These are phyloP conservation scores for Tholera decimalis DNA, from an alignment of 2,888 invertebrate genomes.

Conservation along the genomic window DNA sequence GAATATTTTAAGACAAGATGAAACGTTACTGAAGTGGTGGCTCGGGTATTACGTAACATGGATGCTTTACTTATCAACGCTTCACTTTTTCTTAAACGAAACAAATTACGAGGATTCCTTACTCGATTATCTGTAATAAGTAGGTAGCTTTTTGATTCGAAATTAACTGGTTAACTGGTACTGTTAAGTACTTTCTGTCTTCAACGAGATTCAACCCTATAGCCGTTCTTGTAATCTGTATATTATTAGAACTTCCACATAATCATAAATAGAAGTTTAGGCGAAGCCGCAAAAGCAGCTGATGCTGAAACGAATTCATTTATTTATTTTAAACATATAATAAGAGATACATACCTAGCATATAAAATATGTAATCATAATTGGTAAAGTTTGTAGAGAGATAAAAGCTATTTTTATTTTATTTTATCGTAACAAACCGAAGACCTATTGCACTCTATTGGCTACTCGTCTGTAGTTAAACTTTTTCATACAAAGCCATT, in stretches of 20 bases:
- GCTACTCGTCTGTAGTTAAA: too few relatives aligned
- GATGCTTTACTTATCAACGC: constrained; percentile 7
- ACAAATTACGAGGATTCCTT: background rate
- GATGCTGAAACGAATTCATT: too few relatives aligned
- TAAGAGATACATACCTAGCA: too few relatives aligned
- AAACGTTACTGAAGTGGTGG: constrained; percentile 15
- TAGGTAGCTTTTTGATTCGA: background rate
- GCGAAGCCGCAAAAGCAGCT: too few relatives aligned
- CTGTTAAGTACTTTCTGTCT: too few relatives aligned
- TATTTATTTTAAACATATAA: too few relatives aligned
- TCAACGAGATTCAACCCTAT: too few relatives aligned
- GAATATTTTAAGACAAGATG: constrained; percentile 42
- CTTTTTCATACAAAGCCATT: background rate
- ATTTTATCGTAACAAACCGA: background rate
- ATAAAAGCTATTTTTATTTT: too few relatives aligned
- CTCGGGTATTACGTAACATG: constrained; percentile 3
- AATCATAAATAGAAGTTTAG: too few relatives aligned
- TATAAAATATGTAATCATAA: too few relatives aligned
- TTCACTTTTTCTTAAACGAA: background rate
- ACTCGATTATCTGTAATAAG: background rate
- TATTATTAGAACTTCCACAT: background rate
- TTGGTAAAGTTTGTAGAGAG: too few relatives aligned
- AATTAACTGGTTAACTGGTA: background rate
- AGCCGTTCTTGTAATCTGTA: background rate
- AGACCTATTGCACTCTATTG: background rate